Evolutionary conservation across 2,113 vertebrate genomes (phyloP).

Genomic region (Tyrannus savana): DNA sequence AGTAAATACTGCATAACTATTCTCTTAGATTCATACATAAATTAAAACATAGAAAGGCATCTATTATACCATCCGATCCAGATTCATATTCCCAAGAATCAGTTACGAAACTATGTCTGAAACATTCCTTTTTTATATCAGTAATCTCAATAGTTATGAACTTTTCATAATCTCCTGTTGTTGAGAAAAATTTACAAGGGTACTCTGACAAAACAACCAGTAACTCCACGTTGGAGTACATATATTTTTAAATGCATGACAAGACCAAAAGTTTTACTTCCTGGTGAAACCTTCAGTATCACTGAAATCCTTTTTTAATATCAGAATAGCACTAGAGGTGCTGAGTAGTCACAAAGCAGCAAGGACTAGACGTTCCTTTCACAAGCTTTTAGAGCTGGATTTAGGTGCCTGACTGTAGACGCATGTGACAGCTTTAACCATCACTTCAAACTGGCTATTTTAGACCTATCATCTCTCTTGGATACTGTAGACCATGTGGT

Average conservation of each 20-base stretch:
- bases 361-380: not conserved
- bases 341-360: not conserved
- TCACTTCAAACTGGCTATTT: constrained; percentile 14
- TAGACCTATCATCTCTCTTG: constrained; percentile 31
- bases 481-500: constrained; percentile 2
- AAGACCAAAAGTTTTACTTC: not conserved
- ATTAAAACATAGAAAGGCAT: not conserved
- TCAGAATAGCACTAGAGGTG: not conserved
- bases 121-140: not conserved
- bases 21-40: not conserved
- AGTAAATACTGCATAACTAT: not conserved
- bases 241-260: not conserved
- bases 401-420: not conserved
- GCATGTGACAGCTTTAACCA: constrained; percentile 6
- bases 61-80: not conserved
- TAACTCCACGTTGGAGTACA: not conserved
- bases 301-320: not conserved
- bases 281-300: not conserved
- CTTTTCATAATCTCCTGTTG: not conserved
- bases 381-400: not conserved
- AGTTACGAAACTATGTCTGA: not conserved
- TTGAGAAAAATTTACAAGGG: not conserved
- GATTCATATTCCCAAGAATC: not conserved
- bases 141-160: not conserved
- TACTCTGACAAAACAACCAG: not conserved